phyloP scores from a whole-genome alignment of 1,140 invertebrate species.

The Eueides isabella region DNA sequence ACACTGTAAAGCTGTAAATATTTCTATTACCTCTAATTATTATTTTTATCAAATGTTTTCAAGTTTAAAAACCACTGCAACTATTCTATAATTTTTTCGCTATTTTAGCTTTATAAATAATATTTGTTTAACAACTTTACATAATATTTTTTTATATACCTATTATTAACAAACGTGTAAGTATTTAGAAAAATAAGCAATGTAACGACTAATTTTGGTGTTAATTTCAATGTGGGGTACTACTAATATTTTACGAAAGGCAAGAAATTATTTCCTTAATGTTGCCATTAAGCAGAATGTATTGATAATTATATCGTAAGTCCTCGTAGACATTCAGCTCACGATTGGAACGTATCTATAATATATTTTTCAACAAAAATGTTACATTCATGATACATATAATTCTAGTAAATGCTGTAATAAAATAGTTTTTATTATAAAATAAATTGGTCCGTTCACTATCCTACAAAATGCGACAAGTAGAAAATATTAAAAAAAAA shows the following conservation, averaged over 20 bases:
- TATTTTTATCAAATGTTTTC: no score
- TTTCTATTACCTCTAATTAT: no score
- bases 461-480: not conserved
- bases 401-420: not conserved
- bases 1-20: no score
- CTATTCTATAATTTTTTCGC: no score
- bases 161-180: no score
- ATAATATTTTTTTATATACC: no score
- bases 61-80: no score
- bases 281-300: conserved; percentile 71
- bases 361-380: conserved; percentile 21
- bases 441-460: not conserved
- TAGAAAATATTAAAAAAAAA: no score
- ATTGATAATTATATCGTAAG: conserved; percentile 74
- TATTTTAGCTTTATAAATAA: no score
- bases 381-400: conserved; percentile 5
- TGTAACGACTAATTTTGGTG: not conserved
- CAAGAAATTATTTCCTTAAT: conserved; percentile 70
- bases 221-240: conserved; percentile 3
- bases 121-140: no score
- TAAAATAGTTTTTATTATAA: no score
- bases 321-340: conserved; percentile 63
- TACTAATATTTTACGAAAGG: conserved; percentile 62
- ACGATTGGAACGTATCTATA: conserved; percentile 40
- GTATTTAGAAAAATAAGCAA: not conserved